Evolutionary conservation across 2,113 vertebrate genomes (phyloP).

Genomic region (Pithys albifrons): DNA sequence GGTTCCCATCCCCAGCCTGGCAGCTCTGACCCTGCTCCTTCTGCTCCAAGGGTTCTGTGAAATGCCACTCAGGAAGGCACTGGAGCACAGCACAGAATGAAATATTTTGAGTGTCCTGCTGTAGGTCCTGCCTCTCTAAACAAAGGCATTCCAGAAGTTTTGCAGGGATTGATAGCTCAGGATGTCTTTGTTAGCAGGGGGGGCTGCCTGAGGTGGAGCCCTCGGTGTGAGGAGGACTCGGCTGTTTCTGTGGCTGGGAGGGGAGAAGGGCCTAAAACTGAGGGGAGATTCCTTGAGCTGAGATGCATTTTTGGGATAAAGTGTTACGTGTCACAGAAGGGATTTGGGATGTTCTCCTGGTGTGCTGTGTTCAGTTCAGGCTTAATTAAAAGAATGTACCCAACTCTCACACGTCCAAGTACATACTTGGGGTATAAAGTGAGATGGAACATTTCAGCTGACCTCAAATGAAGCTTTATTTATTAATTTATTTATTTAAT

Average conservation of each 20-base stretch:
- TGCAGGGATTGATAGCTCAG: slow-evolving; percentile 47
- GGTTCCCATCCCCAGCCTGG: not conserved
- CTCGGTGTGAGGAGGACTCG: not conserved
- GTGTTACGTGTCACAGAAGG: rapidly evolving
- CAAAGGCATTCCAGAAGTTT: slow-evolving; percentile 44
- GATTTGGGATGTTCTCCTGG: not conserved
- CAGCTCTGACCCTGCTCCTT: not conserved
- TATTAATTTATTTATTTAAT: not conserved
- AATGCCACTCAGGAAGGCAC: slow-evolving; percentile 53
- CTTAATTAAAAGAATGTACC: not conserved
- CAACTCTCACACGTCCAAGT: not conserved
- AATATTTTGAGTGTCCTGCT: slow-evolving; percentile 64
- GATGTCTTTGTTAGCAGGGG: slow-evolving; percentile 27
- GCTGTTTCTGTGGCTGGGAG: not conserved
- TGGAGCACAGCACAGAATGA: not conserved
- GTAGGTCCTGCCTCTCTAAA: slow-evolving; percentile 64
- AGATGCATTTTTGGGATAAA: not conserved
- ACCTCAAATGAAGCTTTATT: not conserved
- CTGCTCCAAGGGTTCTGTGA: not conserved
- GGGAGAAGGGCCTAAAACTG: not conserved
- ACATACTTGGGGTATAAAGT: rapidly evolving
- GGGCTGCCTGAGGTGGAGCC: not conserved
- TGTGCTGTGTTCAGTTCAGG: not conserved
- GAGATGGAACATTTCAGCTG: not conserved
- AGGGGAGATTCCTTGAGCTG: not conserved